phyloP scores from a whole-genome alignment of 2,888 invertebrate genomes.

The Halocaridina rubra region DNA sequence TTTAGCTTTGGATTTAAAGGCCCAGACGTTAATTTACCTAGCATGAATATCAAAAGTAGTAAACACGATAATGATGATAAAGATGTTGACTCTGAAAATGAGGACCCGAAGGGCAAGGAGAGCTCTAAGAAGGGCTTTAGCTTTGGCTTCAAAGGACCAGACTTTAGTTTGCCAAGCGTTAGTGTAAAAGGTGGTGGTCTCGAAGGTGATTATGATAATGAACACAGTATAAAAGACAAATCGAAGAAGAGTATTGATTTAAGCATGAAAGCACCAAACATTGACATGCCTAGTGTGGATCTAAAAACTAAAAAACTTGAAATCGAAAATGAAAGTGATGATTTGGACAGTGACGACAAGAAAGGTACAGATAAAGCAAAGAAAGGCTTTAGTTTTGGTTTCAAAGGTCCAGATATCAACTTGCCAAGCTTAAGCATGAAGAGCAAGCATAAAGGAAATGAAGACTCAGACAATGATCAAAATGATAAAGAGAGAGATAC shows the following conservation, averaged over 20 bases:
- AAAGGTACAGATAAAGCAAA: not conserved
- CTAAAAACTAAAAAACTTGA: not conserved
- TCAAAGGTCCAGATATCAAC: slow-evolving; percentile 32
- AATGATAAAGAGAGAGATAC: not conserved
- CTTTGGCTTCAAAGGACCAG: slow-evolving; percentile 23
- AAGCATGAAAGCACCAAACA: not conserved
- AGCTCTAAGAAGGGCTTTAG: not conserved
- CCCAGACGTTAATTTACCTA: slow-evolving; percentile 20
- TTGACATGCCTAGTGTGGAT: not conserved
- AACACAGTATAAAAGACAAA: too few relatives aligned
- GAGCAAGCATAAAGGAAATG: not conserved
- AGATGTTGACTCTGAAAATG: slow-evolving; percentile 9
- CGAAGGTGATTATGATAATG: too few relatives aligned
- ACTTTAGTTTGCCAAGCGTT: slow-evolving; percentile 11
- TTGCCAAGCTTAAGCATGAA: slow-evolving; percentile 14
- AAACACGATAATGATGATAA: not conserved
- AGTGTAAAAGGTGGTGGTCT: not conserved
- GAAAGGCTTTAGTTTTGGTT: slow-evolving; percentile 16
- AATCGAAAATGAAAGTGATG: not conserved
- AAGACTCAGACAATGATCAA: not conserved
- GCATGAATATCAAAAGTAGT: not conserved
- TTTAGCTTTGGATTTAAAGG: slow-evolving; percentile 30
- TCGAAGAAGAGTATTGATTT: not conserved
- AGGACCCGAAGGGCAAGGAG: not conserved
- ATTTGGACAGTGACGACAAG: not conserved